These are phyloP conservation scores for Dendronephthya gigantea DNA, from an alignment of 64 coral and sea anemone genomes.

Conservation along the genomic window DNA sequence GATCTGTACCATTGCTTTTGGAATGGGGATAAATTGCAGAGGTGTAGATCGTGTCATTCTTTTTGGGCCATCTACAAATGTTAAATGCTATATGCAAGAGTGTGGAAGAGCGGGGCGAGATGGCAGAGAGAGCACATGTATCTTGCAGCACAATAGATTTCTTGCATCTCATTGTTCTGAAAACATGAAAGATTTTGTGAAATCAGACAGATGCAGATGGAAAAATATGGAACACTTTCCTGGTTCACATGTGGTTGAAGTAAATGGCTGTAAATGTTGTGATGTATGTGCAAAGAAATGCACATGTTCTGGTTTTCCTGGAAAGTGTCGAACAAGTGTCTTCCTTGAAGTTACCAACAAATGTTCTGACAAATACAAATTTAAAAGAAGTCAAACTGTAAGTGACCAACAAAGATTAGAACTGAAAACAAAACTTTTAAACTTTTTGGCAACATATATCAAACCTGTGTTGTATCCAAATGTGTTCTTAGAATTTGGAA, in stretches of 20 bases:
- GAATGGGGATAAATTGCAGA: not conserved
- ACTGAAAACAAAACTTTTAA: not conserved
- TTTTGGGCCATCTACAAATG: not conserved
- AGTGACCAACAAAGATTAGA: not conserved
- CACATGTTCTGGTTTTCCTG: not conserved
- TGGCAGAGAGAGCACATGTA: not conserved
- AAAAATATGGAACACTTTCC: not conserved
- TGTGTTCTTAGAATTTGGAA: not conserved
- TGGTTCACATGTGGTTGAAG: not conserved
- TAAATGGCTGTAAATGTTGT: slow-evolving; percentile 27
- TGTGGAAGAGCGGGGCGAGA: not conserved
- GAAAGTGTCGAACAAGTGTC: not conserved
- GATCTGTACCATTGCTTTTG: not conserved
- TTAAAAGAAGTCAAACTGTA: not conserved
- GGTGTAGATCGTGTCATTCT: not conserved
- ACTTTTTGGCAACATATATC: not conserved
- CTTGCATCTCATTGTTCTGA: not conserved
- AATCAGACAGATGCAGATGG: not conserved
- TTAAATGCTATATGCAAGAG: not conserved
- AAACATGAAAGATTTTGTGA: not conserved
- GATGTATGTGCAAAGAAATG: slow-evolving; percentile 37
- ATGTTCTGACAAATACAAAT: not conserved
- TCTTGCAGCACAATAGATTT: not conserved
- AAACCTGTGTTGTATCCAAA: not conserved
- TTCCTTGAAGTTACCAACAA: not conserved